Evolutionary conservation across 2,113 vertebrate genomes (phyloP).

Genomic region (Chaenogobius annularis): DNA sequence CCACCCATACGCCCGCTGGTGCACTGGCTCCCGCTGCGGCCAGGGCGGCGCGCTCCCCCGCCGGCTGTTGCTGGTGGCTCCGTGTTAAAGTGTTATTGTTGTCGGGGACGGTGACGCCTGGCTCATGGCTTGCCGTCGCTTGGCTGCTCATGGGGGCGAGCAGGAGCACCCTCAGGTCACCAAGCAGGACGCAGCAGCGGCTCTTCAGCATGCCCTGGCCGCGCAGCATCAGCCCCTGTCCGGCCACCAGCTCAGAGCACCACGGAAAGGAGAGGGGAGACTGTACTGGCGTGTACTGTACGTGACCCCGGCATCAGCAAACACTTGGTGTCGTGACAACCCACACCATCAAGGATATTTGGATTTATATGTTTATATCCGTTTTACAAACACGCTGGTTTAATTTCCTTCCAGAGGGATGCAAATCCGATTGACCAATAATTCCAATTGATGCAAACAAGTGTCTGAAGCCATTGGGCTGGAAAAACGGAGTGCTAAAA

Average conservation of each 20-base stretch:
- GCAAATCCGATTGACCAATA: constrained; percentile 53
- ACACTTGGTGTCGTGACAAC: constrained; percentile 44
- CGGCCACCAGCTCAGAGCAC: constrained; percentile 75
- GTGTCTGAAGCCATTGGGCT: constrained; percentile 77
- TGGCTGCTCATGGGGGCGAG: constrained; percentile 88
- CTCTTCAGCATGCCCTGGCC: constrained; percentile 93
- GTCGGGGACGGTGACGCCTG: constrained; percentile 69
- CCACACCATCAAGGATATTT: constrained; percentile 16
- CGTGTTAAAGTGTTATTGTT: constrained; percentile 83
- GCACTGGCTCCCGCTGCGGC: constrained; percentile 70
- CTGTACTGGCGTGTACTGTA: constrained; percentile 60
- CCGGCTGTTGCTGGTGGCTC: constrained; percentile 74
- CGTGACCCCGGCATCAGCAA: constrained; percentile 58
- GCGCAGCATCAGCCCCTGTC: constrained; percentile 85
- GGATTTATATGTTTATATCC: constrained; percentile 10
- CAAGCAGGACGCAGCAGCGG: constrained; percentile 95
- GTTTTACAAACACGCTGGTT: constrained; percentile 15
- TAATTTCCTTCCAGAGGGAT: constrained; percentile 37
- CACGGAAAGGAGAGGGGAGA: constrained; percentile 74
- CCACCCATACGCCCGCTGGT: constrained; percentile 79
- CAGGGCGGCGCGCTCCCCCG: constrained; percentile 63
- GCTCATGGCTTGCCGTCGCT: constrained; percentile 63
- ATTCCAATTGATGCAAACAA: constrained; percentile 73
- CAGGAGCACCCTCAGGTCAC: constrained; percentile 95
- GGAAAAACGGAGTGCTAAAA: constrained; percentile 43